Conservation (phyloP, 1,140 invertebrate species). For the Doryteuthis pealeii region DNA sequence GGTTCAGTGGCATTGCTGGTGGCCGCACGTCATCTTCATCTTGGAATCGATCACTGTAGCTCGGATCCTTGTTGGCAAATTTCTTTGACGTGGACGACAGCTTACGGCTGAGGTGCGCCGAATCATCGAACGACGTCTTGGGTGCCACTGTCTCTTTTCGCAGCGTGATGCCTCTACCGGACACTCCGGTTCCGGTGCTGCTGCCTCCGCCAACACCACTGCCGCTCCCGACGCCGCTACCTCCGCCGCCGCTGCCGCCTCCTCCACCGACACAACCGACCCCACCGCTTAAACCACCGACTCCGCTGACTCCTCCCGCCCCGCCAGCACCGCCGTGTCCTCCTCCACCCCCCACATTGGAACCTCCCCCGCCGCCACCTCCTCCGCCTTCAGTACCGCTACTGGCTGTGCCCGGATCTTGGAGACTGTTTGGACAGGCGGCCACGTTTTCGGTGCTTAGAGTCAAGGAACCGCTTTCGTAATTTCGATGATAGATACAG, state of each 20-base stretch:
- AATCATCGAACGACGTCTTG: slow-evolving; percentile 5
- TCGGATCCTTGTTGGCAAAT: slow-evolving; percentile 21
- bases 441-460: slow-evolving; percentile 28
- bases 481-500: slow-evolving; percentile 54
- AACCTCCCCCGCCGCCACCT: neutral
- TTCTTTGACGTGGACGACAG: slow-evolving; percentile 27
- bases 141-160: neutral
- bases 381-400: too few species aligned
- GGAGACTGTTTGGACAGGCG: neutral
- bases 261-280: neutral
- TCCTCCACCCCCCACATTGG: slow-evolving; percentile 11
- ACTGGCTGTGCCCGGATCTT: neutral
- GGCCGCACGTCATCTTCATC: slow-evolving; percentile 20
- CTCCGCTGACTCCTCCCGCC: neutral
- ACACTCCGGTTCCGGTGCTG: neutral
- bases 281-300: neutral
- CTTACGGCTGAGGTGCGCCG: slow-evolving; percentile 5
- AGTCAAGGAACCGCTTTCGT: slow-evolving; percentile 39
- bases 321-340: too few species aligned
- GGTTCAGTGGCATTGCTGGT: slow-evolving; percentile 21
- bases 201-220: too few species aligned
- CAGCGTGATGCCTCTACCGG: neutral
- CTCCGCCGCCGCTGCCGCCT: too few species aligned
- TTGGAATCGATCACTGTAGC: slow-evolving; percentile 21
- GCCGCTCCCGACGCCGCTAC: neutral